A percentile compares a stretch with the other conserved stretches of the same genome.
Conservation (phyloP, 2,888 invertebrate species). For the Drosophila kuntzei region DNA sequence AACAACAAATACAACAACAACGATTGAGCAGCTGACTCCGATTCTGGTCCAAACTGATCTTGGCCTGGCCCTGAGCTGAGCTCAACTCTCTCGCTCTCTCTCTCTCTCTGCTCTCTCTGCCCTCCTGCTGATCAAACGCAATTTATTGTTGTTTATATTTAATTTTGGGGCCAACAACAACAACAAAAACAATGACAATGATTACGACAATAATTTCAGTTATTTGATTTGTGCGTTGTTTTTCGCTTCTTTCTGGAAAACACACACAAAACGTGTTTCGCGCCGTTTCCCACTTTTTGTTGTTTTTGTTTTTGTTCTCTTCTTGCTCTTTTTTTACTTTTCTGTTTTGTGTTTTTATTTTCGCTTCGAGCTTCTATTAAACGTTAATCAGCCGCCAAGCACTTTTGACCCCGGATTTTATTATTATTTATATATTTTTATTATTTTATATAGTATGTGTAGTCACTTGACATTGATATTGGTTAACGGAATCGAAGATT, state of each 20-base stretch:
- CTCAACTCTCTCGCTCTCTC: too few species aligned
- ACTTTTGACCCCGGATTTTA: conserved; percentile 73
- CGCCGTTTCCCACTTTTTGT: conserved; percentile 49
- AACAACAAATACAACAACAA: background rate
- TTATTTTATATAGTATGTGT: conserved; percentile 3
- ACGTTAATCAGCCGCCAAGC: conserved; percentile 71
- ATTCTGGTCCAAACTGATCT: conserved; percentile 14
- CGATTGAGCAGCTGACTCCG: conserved; percentile 1
- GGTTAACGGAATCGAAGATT: conserved; percentile 35
- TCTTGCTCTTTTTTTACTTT: conserved; percentile 37
- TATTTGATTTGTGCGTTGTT: conserved; percentile 37
- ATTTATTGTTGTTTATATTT: conserved; percentile 44
- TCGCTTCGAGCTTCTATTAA: conserved; percentile 52
- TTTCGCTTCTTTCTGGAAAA: conserved; percentile 38
- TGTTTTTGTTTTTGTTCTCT: conserved; percentile 27
- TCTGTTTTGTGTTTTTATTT: conserved; percentile 25
- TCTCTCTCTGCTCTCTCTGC: background rate
- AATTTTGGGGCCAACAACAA: conserved; percentile 22
- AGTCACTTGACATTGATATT: conserved; percentile 70
- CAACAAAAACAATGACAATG: background rate
- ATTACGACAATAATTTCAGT: conserved; percentile 51
- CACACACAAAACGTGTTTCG: conserved; percentile 57
- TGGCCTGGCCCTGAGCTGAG: conserved; percentile 9
- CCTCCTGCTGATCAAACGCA: background rate
- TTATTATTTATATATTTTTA: background rate